Percentiles rank a stretch among this genome's conserved stretches.
Evolutionary conservation across 1,140 invertebrate species (phyloP).

Genomic region (Chymomyza costata): DNA sequence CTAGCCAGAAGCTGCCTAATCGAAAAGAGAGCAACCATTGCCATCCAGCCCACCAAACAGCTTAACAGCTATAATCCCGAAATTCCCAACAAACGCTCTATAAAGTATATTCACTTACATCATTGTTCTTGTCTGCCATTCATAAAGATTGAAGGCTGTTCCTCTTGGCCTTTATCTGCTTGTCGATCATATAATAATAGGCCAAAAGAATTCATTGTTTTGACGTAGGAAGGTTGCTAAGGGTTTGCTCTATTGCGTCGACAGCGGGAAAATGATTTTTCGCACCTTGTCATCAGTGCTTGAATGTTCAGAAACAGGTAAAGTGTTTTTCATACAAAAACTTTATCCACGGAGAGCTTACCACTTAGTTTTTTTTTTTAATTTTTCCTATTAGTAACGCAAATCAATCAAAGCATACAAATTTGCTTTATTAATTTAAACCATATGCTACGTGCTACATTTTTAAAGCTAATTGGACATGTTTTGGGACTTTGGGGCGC

Average conservation of each 20-base stretch:
- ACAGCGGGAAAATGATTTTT: slow-evolving; percentile 47
- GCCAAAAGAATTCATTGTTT: slow-evolving; percentile 37
- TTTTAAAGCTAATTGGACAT: slow-evolving; percentile 53
- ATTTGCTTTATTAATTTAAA: slow-evolving; percentile 33
- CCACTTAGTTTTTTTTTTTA: too few species aligned
- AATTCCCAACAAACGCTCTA: slow-evolving; percentile 56
- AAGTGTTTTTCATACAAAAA: too few species aligned
- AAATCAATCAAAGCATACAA: slow-evolving; percentile 46
- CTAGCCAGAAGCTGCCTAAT: slow-evolving; percentile 22
- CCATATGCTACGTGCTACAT: slow-evolving; percentile 42
- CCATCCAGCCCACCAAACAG: slow-evolving; percentile 56
- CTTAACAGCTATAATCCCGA: slow-evolving; percentile 60
- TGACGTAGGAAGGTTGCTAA: slow-evolving; percentile 10
- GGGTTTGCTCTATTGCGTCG: slow-evolving; percentile 23
- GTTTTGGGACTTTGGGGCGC: slow-evolving; percentile 10
- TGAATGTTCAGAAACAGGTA: too few species aligned
- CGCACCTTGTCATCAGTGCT: slow-evolving; percentile 54
- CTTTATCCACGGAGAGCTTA: too few species aligned
- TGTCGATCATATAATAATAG: slow-evolving; percentile 68
- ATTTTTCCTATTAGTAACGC: slow-evolving; percentile 37
- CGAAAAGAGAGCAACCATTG: slow-evolving; percentile 49
- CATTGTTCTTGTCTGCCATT: slow-evolving; percentile 36
- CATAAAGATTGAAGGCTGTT: slow-evolving; percentile 26
- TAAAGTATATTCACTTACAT: slow-evolving; percentile 37
- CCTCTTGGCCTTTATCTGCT: slow-evolving; percentile 49